Evolutionary conservation across 1,140 invertebrate genomes (phyloP).

Genomic region (Maniola jurtina): DNA sequence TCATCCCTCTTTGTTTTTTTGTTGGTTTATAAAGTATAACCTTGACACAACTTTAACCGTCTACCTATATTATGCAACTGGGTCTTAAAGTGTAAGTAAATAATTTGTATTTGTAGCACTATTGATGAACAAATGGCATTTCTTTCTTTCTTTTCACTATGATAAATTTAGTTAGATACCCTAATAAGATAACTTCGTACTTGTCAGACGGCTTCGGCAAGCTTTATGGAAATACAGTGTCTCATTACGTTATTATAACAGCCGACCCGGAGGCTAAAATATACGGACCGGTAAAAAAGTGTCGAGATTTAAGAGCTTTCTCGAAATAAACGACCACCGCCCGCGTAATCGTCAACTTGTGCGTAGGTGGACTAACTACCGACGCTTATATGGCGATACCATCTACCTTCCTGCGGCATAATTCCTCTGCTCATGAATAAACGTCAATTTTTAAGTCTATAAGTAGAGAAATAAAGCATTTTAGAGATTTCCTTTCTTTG

Average conservation of each 20-base stretch:
- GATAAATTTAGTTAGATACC: not conserved
- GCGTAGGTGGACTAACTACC: not conserved
- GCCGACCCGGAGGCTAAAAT: slow-evolving; percentile 1
- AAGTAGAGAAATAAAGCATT: no score
- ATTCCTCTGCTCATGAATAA: not conserved
- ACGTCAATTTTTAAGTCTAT: no score
- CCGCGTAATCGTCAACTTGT: not conserved
- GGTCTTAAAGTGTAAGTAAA: no score
- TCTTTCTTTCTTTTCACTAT: not conserved
- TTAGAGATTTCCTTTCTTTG: no score
- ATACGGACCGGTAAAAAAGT: not conserved
- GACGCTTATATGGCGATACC: not conserved
- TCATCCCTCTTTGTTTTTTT: no score
- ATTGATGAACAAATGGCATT: no score
- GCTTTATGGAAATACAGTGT: not conserved
- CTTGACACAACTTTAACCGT: no score
- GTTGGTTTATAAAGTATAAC: no score
- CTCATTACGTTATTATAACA: slow-evolving; percentile 2
- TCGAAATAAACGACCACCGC: not conserved
- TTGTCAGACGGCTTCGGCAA: not conserved
- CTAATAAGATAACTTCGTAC: not conserved
- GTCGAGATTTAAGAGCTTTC: slow-evolving; percentile 4
- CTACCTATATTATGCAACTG: no score
- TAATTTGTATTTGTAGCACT: no score
- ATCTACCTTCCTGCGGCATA: not conserved